Conservation (phyloP, 2,888 invertebrate species). For the Tetragnatha montana region DNA sequence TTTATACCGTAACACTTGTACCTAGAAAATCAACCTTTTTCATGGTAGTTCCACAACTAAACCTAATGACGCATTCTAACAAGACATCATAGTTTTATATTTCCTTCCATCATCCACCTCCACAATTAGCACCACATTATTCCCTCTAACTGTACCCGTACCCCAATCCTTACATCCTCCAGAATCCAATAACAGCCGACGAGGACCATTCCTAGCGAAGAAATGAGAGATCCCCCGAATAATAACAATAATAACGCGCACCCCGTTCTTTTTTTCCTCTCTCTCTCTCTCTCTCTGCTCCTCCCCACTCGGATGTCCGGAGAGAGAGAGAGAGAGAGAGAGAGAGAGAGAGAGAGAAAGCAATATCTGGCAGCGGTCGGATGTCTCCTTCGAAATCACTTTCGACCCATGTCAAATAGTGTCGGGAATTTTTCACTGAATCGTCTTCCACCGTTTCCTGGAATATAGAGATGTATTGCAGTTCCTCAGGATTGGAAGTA, state of each 20-base stretch:
- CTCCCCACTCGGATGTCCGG: background rate
- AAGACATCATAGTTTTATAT: too few species aligned
- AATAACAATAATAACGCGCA: slow-evolving; percentile 4
- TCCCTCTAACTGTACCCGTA: too few species aligned
- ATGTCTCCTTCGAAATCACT: slow-evolving; percentile 51
- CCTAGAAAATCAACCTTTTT: too few species aligned
- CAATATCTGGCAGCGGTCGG: slow-evolving; percentile 40
- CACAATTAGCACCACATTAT: too few species aligned
- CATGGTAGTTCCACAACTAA: too few species aligned
- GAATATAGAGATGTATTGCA: slow-evolving; percentile 11
- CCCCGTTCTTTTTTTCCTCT: background rate
- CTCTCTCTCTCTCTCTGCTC: background rate
- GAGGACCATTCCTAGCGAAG: background rate
- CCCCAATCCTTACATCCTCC: background rate
- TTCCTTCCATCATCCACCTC: too few species aligned
- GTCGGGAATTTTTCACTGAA: slow-evolving; percentile 33
- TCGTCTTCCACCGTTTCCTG: background rate
- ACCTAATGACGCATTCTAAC: too few species aligned
- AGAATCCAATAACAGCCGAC: background rate
- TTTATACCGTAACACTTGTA: too few species aligned
- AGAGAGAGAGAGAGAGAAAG: slow-evolving; percentile 32
- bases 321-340: slow-evolving; percentile 17
- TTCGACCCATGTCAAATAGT: slow-evolving; percentile 52
- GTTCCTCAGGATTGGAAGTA: background rate
- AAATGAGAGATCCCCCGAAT: background rate